Base-by-base conservation (phyloP, 2,888 invertebrate species). In the Andrena camellia region DNA sequence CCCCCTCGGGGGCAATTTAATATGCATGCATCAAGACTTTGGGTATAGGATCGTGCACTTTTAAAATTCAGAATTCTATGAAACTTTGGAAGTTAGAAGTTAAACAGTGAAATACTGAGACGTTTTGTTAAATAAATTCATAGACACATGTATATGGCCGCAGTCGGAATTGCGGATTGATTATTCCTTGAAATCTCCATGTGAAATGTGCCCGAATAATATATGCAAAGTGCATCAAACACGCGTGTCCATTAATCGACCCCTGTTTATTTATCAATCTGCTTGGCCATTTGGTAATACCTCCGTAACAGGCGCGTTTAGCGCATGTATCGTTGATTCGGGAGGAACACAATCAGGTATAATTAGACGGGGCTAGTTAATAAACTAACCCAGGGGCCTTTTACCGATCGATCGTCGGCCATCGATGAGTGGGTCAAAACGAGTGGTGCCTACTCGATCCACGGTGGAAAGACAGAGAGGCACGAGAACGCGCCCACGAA, bases 301-400 rank as follows among this genome's bases (percentile, higher is more conserved):
- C 71, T 66, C 52, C 57, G 57, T 81, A 67, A 70, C 69, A 35
- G 48, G 29, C 33, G 31, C 17, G 66, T 84, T 79, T 57, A 26
- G 67, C 42, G 63, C 17, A 26, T 59, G 70, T 86, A 72, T 67
- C 60, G 54, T 52, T 79, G 77, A 86, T 78, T 83, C 67, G 50
- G 20, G n/a, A 62, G 31, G 7, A 63, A 60, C 70, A 52, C 86
- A 81, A 82, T 87, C 75, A 82, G 64, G 72, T 48, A 63, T 80
- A 85, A 83, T 81, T 88, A 69, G 72, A 60, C 60, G 63, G 48
- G 73, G 72, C 78, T 82, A 78, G 84, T 87, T 87, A 81, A 87
- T 87, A 86, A 87, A 84, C 82, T 72, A 73, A 66, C 63, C 59
- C n/a, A 0, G 33, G 66, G 67, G 73, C 73, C 76, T 87, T 84